A percentile compares a stretch with the other conserved stretches of the same genome.
Evolutionary conservation across 2,797 vertebrate genomes (phyloP).

Genomic region (Leucoraja ocellata): DNA sequence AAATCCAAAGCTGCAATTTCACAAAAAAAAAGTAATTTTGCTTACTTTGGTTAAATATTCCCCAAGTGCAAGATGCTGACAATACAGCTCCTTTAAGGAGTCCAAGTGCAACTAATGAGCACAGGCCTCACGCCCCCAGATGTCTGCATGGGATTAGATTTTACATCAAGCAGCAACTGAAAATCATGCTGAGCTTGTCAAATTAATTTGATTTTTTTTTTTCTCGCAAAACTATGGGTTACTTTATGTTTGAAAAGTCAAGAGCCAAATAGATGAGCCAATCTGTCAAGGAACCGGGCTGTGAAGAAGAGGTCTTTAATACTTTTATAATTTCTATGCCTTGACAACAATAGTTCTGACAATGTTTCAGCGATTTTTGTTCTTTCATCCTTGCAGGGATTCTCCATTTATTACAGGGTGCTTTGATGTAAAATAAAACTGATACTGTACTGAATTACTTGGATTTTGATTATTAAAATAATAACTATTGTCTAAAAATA

Average conservation of each 20-base stretch:
- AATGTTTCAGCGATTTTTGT: background rate
- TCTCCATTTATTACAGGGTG: background rate
- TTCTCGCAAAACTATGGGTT: conserved; percentile 6
- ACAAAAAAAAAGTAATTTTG: background rate
- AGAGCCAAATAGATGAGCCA: background rate
- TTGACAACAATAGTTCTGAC: background rate
- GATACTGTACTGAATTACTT: background rate
- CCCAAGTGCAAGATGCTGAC: background rate
- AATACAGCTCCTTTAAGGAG: conserved; percentile 27
- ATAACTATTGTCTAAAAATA: background rate
- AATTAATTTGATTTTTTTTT: conserved; percentile 34
- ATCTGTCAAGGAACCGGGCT: background rate
- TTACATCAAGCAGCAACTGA: conserved; percentile 5
- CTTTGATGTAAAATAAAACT: too few species aligned
- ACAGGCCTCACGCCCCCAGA: conserved; percentile 20
- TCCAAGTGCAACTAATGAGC: conserved; percentile 25
- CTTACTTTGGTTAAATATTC: background rate
- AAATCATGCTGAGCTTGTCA: conserved; percentile 23
- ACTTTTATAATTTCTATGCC: background rate
- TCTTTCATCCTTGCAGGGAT: background rate
- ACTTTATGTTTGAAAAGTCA: conserved; percentile 20
- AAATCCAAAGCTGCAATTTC: background rate
- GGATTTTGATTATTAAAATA: conserved; percentile 25
- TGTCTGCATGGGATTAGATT: conserved; percentile 33
- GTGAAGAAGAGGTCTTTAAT: background rate